Evolutionary conservation across 2,888 invertebrate species (phyloP).

Genomic region (Drosophila basisetae): DNA sequence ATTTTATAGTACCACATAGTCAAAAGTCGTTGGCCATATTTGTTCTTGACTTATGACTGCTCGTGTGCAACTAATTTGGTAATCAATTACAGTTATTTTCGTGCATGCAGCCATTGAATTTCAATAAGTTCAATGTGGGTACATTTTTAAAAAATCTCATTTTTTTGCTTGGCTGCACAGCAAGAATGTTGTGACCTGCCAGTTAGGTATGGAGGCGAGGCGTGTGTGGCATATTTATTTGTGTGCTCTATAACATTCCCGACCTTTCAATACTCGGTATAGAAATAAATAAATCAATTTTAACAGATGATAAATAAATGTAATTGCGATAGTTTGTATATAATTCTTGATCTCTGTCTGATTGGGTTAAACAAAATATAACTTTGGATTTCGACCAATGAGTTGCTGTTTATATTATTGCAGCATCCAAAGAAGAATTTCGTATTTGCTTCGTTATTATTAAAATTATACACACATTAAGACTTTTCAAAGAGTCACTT

Average conservation of each 20-base stretch:
- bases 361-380: background rate
- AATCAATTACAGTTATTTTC: slow-evolving; percentile 66
- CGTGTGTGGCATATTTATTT: slow-evolving; percentile 26
- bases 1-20: slow-evolving; percentile 42
- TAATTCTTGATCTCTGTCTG: too few relatives aligned
- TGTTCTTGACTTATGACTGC: slow-evolving; percentile 46
- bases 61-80: slow-evolving; percentile 64
- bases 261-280: background rate
- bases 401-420: background rate
- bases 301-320: background rate
- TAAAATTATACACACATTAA: background rate
- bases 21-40: slow-evolving; percentile 36
- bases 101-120: slow-evolving; percentile 51
- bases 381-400: background rate
- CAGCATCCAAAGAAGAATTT: background rate
- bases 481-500: background rate
- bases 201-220: slow-evolving; percentile 1
- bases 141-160: slow-evolving; percentile 14
- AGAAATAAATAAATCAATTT: background rate
- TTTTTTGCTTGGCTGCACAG: slow-evolving; percentile 24
- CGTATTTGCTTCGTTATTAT: background rate
- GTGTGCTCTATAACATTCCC: background rate
- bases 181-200: slow-evolving; percentile 22
- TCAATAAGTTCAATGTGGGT: slow-evolving; percentile 44
- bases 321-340: background rate